Conservation (phyloP, 2,113 vertebrate genomes). For the Xiphophorus hellerii region DNA sequence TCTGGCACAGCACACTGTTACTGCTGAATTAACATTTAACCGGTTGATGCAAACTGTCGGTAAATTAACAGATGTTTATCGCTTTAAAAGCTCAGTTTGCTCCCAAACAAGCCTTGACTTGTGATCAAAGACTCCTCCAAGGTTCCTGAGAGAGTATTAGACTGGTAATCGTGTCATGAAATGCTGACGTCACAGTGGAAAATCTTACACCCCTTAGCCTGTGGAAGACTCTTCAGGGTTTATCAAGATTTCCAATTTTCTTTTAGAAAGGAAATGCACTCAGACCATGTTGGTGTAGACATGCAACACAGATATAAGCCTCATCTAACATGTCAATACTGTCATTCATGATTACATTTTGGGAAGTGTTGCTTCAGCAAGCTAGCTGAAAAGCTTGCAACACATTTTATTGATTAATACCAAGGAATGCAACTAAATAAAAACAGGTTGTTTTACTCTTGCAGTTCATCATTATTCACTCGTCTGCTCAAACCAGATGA, state of each 20-base stretch:
- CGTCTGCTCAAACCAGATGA: too few species aligned
- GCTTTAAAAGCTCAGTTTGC: constrained; percentile 27
- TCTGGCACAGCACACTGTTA: constrained; percentile 6
- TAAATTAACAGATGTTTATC: constrained; percentile 33
- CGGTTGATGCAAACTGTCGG: constrained; percentile 30
- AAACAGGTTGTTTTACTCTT: too few species aligned
- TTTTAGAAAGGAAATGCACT: constrained; percentile 48
- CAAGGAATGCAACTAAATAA: too few species aligned
- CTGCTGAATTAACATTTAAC: constrained; percentile 25
- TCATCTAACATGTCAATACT: constrained; percentile 4
- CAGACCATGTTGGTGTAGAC: constrained; percentile 6
- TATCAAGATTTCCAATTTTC: constrained; percentile 32
- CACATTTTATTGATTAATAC: not conserved
- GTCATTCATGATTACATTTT: constrained; percentile 4
- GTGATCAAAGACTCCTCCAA: constrained; percentile 48
- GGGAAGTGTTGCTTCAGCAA: constrained; percentile 1
- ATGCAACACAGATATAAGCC: not conserved
- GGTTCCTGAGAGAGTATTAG: constrained; percentile 35
- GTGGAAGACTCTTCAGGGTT: constrained; percentile 34
- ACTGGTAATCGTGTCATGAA: constrained; percentile 43
- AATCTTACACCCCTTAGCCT: constrained; percentile 10
- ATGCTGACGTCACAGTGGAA: constrained; percentile 51
- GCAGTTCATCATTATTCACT: too few species aligned
- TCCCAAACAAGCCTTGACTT: constrained; percentile 33
- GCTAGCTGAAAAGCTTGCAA: not conserved